phyloP scores from a whole-genome alignment of 2,888 invertebrate species.

The Spodoptera exigua region DNA sequence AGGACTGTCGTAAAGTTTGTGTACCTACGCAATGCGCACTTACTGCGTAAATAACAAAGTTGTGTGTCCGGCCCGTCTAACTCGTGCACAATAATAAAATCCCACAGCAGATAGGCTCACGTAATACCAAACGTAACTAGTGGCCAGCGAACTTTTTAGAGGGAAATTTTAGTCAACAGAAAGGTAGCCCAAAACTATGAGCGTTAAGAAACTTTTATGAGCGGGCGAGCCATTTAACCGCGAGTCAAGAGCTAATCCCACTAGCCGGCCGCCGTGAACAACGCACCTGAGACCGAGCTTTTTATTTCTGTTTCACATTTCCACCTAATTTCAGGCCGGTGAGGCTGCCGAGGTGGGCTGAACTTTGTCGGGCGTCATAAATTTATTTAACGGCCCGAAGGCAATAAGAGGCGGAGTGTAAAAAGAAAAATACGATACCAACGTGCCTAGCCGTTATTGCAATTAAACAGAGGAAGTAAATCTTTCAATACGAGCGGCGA shows the following conservation, averaged over 20 bases:
- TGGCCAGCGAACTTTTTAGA: slow-evolving; percentile 73
- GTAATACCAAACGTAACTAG: slow-evolving; percentile 78
- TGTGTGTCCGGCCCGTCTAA: slow-evolving; percentile 68
- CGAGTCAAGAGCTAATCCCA: slow-evolving; percentile 86
- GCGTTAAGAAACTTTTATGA: slow-evolving; percentile 88
- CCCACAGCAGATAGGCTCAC: slow-evolving; percentile 73
- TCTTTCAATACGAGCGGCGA: slow-evolving; percentile 88
- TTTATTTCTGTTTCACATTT: slow-evolving; percentile 86
- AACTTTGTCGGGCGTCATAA: slow-evolving; percentile 89
- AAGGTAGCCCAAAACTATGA: slow-evolving; percentile 81
- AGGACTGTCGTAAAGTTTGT: slow-evolving; percentile 52
- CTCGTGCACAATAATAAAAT: slow-evolving; percentile 70
- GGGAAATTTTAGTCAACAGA: slow-evolving; percentile 79
- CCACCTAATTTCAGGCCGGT: slow-evolving; percentile 86
- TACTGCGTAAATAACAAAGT: slow-evolving; percentile 76
- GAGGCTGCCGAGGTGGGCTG: slow-evolving; percentile 84
- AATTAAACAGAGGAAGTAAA: slow-evolving; percentile 90
- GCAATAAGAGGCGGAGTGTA: slow-evolving; percentile 89
- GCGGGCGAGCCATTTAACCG: slow-evolving; percentile 83
- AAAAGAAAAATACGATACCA: slow-evolving; percentile 90
- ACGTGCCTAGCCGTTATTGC: slow-evolving; percentile 90
- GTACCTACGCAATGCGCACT: slow-evolving; percentile 41
- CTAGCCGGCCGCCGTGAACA: slow-evolving; percentile 72
- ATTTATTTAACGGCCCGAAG: slow-evolving; percentile 89
- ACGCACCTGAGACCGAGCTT: slow-evolving; percentile 85